phyloP scores from a whole-genome alignment of 2,888 invertebrate genomes.

The Oxystoma pomonae region DNA sequence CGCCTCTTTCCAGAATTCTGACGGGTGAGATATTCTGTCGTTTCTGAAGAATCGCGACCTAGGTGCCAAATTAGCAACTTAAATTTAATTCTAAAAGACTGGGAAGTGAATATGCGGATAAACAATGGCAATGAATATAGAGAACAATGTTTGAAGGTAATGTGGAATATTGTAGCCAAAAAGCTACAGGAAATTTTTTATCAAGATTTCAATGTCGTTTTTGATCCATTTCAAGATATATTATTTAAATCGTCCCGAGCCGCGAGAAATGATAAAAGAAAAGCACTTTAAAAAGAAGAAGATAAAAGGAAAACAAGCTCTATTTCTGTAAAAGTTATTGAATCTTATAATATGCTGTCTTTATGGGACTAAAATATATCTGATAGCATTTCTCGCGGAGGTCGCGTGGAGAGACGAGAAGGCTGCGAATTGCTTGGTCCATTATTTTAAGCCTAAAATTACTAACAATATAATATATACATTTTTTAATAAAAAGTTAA shows the following conservation, averaged over 20 bases:
- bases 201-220: not conserved
- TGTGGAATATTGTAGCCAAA: not conserved
- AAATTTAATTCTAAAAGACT: not conserved
- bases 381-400: not conserved
- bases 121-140: not conserved
- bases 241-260: not conserved
- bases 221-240: not conserved
- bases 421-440: not conserved
- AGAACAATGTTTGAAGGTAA: not conserved
- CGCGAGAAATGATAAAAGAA: not conserved
- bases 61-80: too few species aligned
- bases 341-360: not conserved
- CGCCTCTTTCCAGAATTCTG: too few species aligned
- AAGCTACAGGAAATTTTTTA: not conserved
- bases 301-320: not conserved
- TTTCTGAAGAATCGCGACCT: too few species aligned
- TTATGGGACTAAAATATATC: not conserved
- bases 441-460: not conserved
- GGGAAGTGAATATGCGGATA: not conserved
- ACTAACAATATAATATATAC: not conserved
- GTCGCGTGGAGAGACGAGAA: not conserved
- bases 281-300: not conserved
- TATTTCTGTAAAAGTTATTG: not conserved
- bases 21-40: too few species aligned
- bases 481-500: too few species aligned